Evolutionary conservation across 2,888 invertebrate species (phyloP).

Genomic region (Bursaphelenchus okinawaensis): DNA sequence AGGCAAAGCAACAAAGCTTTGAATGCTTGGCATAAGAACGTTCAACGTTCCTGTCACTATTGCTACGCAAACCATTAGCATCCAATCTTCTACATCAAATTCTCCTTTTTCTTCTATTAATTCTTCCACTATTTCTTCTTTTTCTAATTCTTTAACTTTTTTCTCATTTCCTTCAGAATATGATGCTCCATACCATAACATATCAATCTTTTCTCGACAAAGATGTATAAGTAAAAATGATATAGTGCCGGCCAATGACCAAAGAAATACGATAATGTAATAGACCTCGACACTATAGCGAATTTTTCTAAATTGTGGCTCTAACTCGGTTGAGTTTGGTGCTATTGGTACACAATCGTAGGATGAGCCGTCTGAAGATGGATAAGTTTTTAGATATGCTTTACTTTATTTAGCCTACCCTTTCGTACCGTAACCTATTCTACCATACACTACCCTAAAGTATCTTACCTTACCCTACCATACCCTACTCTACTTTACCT

Average conservation of each 20-base stretch:
- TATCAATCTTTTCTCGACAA: background rate
- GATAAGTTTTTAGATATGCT: background rate
- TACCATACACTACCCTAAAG: no score
- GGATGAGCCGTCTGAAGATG: conserved; percentile 2
- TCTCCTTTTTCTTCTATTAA: background rate
- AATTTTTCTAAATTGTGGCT: background rate
- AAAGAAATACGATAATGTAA: conserved; percentile 1
- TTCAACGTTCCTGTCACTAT: conserved; percentile 64
- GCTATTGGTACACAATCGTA: conserved; percentile 1
- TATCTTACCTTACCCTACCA: no score
- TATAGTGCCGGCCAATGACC: background rate
- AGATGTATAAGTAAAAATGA: conserved; percentile 6
- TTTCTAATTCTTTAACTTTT: background rate
- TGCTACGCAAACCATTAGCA: background rate
- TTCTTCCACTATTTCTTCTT: background rate
- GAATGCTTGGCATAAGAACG: conserved; percentile 74
- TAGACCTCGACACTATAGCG: background rate
- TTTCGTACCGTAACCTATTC: no score
- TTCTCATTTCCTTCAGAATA: background rate
- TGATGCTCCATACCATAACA: background rate
- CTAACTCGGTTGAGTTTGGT: background rate
- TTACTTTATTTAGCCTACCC: background rate
- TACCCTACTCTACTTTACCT: no score
- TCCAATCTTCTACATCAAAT: background rate
- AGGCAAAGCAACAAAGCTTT: conserved; percentile 75